Conservation (phyloP, 2,113 vertebrate species). For the Thamnophis sirtalis region DNA sequence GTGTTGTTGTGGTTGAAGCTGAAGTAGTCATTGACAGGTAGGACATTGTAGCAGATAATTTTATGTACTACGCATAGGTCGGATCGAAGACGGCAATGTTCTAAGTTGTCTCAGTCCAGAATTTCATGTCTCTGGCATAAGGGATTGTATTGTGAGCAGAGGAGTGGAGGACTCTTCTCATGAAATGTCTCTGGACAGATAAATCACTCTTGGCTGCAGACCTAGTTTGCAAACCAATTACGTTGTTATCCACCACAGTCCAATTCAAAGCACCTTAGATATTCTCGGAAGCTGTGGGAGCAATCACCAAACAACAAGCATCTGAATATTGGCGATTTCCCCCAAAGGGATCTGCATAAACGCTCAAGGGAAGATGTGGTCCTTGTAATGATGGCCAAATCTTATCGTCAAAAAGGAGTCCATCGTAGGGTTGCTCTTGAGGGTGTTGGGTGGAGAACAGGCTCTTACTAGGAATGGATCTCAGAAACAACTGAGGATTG, state of each 20-base stretch:
- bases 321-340: neutral
- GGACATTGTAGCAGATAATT: too few species aligned
- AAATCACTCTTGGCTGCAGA: neutral
- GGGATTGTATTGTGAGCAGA: too few species aligned
- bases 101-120: too few species aligned
- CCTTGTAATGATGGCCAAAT: too few species aligned
- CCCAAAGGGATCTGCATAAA: neutral
- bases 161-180: too few species aligned
- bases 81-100: too few species aligned
- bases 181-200: too few species aligned
- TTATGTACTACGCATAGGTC: too few species aligned
- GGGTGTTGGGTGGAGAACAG: neutral
- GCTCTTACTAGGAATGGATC: accelerated
- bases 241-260: neutral
- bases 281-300: neutral
- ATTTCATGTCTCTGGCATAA: too few species aligned
- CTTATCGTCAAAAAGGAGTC: too few species aligned
- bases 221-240: neutral
- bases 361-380: neutral
- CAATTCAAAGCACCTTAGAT: neutral
- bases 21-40: too few species aligned
- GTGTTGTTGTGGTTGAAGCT: too few species aligned
- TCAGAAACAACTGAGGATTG: accelerated
- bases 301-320: neutral
- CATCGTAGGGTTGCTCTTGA: neutral